These are phyloP conservation scores for Willisornis vidua DNA, from an alignment of 2,113 vertebrate species.

Conservation along the genomic window DNA sequence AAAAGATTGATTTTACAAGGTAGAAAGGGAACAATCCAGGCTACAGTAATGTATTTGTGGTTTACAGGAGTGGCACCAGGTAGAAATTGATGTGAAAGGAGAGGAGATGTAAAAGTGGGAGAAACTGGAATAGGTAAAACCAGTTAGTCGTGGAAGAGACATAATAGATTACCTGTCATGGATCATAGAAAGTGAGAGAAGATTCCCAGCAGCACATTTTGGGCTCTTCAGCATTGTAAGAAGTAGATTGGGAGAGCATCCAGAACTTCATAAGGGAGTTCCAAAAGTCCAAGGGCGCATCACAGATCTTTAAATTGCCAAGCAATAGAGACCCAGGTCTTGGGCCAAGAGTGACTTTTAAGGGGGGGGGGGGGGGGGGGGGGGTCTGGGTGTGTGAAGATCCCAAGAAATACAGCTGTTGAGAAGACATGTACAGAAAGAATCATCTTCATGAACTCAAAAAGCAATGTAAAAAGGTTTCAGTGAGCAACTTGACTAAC, in stretches of 20 bases:
- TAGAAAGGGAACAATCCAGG: neutral
- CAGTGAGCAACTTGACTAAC: neutral
- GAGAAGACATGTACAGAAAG: neutral
- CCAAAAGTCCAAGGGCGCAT: neutral
- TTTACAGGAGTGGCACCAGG: neutral
- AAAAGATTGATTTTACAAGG: neutral
- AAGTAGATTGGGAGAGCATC: neutral
- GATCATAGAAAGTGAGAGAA: neutral
- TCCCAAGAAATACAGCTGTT: neutral
- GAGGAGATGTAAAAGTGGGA: neutral
- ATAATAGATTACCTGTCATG: fast-evolving
- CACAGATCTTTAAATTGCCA: neutral
- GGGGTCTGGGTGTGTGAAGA: neutral
- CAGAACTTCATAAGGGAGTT: neutral
- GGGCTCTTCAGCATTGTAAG: neutral
- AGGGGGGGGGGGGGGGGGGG: too few relatives aligned
- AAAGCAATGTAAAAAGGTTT: neutral
- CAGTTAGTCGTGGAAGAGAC: neutral
- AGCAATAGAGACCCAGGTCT: neutral
- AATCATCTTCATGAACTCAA: neutral
- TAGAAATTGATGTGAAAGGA: neutral
- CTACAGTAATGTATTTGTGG: neutral
- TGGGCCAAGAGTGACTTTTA: neutral
- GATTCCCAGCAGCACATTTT: neutral
- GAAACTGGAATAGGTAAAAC: neutral